Percentiles rank a stretch among this genome's conserved stretches.
phyloP scores from a whole-genome alignment of 2,797 vertebrate genomes.

The Thalassophryne amazonica region DNA sequence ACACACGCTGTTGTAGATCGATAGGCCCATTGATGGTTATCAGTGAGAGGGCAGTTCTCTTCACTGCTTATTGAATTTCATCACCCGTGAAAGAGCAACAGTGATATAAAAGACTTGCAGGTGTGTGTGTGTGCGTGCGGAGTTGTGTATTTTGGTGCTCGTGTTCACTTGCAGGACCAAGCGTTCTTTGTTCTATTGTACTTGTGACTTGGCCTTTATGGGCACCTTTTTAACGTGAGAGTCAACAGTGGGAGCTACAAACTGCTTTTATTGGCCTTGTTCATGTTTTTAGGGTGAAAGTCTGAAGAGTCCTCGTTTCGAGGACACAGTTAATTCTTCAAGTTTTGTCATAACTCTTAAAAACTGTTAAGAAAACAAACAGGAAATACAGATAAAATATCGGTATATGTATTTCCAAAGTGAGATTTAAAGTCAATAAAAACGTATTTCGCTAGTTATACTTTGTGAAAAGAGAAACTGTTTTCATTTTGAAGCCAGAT shows the following conservation, averaged over 20 bases:
- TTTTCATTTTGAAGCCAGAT: not conserved
- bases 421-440: too few relatives aligned
- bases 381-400: too few relatives aligned
- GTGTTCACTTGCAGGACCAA: slow-evolving; percentile 7
- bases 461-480: too few relatives aligned
- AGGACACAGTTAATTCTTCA: not conserved
- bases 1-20: slow-evolving; percentile 54
- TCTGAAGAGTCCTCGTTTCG: slow-evolving; percentile 21
- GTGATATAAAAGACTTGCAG: slow-evolving; percentile 55
- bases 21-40: slow-evolving; percentile 77
- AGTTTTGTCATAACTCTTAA: too few relatives aligned
- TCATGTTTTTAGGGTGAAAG: slow-evolving; percentile 46
- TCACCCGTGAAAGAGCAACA: slow-evolving; percentile 72
- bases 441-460: too few relatives aligned
- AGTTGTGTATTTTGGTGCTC: not conserved
- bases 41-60: slow-evolving; percentile 73
- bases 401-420: too few relatives aligned
- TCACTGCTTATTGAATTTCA: slow-evolving; percentile 80
- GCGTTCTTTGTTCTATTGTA: slow-evolving; percentile 60
- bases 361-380: too few relatives aligned
- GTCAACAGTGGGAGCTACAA: slow-evolving; percentile 60
- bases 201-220: slow-evolving; percentile 57
- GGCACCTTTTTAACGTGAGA: slow-evolving; percentile 63
- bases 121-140: slow-evolving; percentile 13
- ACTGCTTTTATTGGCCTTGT: slow-evolving; percentile 64